Base-by-base conservation (phyloP, 2,888 invertebrate species). In the Epinotia brunnichana region DNA sequence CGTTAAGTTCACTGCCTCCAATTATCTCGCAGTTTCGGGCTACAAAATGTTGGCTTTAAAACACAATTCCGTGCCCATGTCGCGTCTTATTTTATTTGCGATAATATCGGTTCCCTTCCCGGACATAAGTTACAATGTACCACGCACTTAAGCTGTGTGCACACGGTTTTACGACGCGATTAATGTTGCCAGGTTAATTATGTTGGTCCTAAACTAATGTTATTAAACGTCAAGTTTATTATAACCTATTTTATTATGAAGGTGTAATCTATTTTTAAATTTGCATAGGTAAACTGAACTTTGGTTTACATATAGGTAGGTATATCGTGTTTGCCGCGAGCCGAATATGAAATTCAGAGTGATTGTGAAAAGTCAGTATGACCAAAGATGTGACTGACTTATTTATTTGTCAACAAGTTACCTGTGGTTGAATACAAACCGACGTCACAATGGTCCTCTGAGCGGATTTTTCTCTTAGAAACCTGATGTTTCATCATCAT, bases 1-100 rank as follows among this genome's bases (percentile, higher is more conserved):
- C 19, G n/a, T 19, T 19, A 51, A 54, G 56, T 56, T 70, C 48
- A 56, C 4, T 35, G 62, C 3, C 41, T 44, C 57, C 67, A 67
- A 48, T 54, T 54, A 67, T 19, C 29, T 39, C 11, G 39, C n/a
- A 24, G 39, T 66, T 66, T 66, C 66, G 56, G 41, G 39, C 19
- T n/a, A 66, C 54, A 39, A 56, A 64, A 66, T 56, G 41, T 56
- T 21, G 41, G 21, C 29, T 41, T 66, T 54, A 64, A 41, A 56
- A 62, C 66, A 66, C 56, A 56, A 56, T 54, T 54, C 60, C 21
- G n/a, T 19, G 48, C 24, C 54, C 44, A 29, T 57, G 39, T 13
- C 53, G 10, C 21, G 44, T 70, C 59, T 72, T 67, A 39, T 72
- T 72, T 72, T 71, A 67, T 41, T 56, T 39, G 67, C 72, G 72